Evolutionary conservation across 2,888 invertebrate species (phyloP).

Genomic region (Gisinianus flammeolus): DNA sequence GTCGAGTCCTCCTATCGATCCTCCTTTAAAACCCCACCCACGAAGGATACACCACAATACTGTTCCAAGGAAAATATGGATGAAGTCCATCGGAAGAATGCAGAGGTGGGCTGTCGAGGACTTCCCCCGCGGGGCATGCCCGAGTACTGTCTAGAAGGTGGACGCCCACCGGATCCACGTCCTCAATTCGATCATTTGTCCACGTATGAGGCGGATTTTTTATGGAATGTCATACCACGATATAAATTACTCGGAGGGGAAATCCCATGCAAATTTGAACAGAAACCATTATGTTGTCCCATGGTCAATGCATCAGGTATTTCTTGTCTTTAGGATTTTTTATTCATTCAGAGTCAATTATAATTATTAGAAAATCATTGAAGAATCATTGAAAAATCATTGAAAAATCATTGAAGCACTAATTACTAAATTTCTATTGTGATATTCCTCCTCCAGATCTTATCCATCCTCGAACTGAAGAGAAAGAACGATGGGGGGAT

Average conservation of each 20-base stretch:
- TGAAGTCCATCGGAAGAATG: slow-evolving; percentile 48
- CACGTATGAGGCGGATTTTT: slow-evolving; percentile 55
- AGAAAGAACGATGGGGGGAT: slow-evolving; percentile 58
- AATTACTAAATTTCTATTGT: too few relatives aligned
- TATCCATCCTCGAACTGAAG: slow-evolving; percentile 53
- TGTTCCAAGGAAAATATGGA: slow-evolving; percentile 51
- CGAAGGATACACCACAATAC: slow-evolving; percentile 51
- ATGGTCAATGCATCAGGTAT: slow-evolving; percentile 43
- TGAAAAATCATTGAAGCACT: too few relatives aligned
- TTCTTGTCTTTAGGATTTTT: too few relatives aligned
- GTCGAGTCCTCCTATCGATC: slow-evolving; percentile 53
- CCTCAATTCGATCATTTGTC: slow-evolving; percentile 58
- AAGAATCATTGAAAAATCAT: too few relatives aligned
- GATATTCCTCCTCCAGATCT: too few relatives aligned
- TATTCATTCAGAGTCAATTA: too few relatives aligned
- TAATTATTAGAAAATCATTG: too few relatives aligned
- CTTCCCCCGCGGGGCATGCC: slow-evolving; percentile 53
- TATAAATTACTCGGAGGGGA: slow-evolving; percentile 54
- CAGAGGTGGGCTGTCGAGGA: slow-evolving; percentile 46
- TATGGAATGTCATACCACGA: slow-evolving; percentile 46
- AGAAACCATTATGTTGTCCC: slow-evolving; percentile 52
- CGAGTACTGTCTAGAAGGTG: slow-evolving; percentile 54
- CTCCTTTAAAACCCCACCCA: slow-evolving; percentile 52
- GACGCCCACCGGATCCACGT: slow-evolving; percentile 53
- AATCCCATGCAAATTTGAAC: slow-evolving; percentile 50